These are phyloP conservation scores for Metacarcinus magister DNA, from an alignment of 2,888 invertebrate genomes.

Conservation along the genomic window DNA sequence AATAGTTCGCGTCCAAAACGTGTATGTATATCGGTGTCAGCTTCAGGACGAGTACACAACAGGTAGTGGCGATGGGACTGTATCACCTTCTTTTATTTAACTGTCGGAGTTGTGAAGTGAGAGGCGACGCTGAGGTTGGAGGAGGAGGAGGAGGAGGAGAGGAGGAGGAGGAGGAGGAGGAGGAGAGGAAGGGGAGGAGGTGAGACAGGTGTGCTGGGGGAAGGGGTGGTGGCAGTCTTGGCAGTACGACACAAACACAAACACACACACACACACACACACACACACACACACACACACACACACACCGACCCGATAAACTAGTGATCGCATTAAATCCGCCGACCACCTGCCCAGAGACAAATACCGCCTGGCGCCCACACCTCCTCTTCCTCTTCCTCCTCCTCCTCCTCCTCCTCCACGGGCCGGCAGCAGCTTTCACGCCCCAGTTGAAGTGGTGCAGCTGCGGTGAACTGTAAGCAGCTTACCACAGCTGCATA, in stretches of 20 bases:
- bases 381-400: not conserved
- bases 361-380: not conserved
- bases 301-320: not conserved
- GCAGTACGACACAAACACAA: too few relatives aligned
- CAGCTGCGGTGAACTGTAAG: slow-evolving; percentile 75
- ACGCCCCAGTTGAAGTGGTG: slow-evolving; percentile 67
- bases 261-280: not conserved
- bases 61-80: not conserved
- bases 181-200: too few relatives aligned
- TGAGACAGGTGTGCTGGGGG: not conserved
- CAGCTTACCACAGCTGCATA: slow-evolving; percentile 70
- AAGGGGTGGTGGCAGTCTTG: not conserved
- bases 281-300: not conserved
- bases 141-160: not conserved
- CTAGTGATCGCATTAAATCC: slow-evolving; percentile 65
- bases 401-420: slow-evolving; percentile 1
- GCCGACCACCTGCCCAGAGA: slow-evolving; percentile 46
- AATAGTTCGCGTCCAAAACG: not conserved
- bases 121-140: not conserved
- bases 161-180: not conserved
- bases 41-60: not conserved
- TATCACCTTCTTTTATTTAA: not conserved
- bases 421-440: slow-evolving; percentile 15
- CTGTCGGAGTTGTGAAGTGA: not conserved
- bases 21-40: not conserved